These are phyloP conservation scores for Ecliptopera silaceata DNA, from an alignment of 2,888 invertebrate genomes.

Conservation along the genomic window DNA sequence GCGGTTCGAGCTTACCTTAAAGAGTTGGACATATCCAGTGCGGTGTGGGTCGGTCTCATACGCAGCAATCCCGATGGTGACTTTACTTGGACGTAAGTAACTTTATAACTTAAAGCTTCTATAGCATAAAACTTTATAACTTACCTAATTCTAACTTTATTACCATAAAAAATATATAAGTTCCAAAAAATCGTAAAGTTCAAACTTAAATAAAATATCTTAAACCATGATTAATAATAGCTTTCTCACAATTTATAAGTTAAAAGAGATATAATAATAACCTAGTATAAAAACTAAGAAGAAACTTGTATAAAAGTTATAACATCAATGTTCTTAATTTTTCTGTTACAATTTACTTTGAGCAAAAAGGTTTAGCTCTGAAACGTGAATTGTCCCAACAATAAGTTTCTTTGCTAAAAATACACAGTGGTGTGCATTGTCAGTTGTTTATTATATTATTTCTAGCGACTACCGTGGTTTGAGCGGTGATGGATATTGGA, in stretches of 20 bases:
- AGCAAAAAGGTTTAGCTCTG: no score
- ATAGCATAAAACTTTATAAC: no score
- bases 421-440: neutral
- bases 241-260: constrained; percentile 17
- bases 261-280: constrained; percentile 13
- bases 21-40: constrained; percentile 89
- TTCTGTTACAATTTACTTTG: constrained; percentile 1
- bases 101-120: no score
- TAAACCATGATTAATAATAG: constrained; percentile 24
- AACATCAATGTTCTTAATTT: no score
- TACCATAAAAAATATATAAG: no score
- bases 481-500: constrained; percentile 88
- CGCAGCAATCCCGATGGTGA: constrained; percentile 87
- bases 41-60: constrained; percentile 91
- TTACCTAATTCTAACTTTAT: no score
- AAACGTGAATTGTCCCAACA: constrained; percentile 6
- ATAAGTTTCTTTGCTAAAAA: neutral
- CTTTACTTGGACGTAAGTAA: constrained; percentile 91
- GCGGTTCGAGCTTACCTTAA: constrained; percentile 90
- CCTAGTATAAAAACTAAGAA: constrained; percentile 27
- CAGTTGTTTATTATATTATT: neutral
- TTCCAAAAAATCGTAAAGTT: neutral
- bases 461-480: constrained; percentile 84
- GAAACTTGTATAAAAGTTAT: constrained; percentile 13
- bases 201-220: constrained; percentile 13